These are phyloP conservation scores for Drosophila vallismaia DNA, from an alignment of 2,888 invertebrate species.

Conservation along the genomic window DNA sequence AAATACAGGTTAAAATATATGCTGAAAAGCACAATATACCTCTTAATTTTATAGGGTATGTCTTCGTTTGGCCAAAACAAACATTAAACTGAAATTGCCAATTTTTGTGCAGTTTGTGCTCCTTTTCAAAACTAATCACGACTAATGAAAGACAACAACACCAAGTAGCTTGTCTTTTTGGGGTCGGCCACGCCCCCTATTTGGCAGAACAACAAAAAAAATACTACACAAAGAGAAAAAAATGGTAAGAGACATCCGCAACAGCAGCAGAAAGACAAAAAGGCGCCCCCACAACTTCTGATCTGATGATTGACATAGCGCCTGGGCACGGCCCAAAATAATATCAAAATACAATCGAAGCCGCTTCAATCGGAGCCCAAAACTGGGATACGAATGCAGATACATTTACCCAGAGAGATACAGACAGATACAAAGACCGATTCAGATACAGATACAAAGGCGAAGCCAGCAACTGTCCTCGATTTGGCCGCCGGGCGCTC, in stretches of 20 bases:
- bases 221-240: background rate
- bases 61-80: conserved; percentile 19
- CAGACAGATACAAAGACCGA: conserved; percentile 35
- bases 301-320: conserved; percentile 62
- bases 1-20: too few relatives aligned
- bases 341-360: conserved; percentile 51
- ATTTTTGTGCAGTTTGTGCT: conserved; percentile 45
- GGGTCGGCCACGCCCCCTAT: conserved; percentile 63
- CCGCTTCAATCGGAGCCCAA: conserved; percentile 44
- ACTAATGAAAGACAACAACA: conserved; percentile 64
- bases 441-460: conserved; percentile 18
- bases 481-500: conserved; percentile 59
- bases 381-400: conserved; percentile 10
- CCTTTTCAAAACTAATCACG: conserved; percentile 69
- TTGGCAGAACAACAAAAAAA: background rate
- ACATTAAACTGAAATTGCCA: conserved; percentile 47
- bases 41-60: background rate
- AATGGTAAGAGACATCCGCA: background rate
- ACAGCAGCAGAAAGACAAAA: background rate
- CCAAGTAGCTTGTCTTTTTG: conserved; percentile 62
- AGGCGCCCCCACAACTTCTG: conserved; percentile 35
- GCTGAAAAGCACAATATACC: background rate
- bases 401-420: conserved; percentile 6
- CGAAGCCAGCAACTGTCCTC: conserved; percentile 57
- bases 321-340: conserved; percentile 59